phyloP scores from a whole-genome alignment of 2,113 vertebrate species.

The Orycteropus afer region DNA sequence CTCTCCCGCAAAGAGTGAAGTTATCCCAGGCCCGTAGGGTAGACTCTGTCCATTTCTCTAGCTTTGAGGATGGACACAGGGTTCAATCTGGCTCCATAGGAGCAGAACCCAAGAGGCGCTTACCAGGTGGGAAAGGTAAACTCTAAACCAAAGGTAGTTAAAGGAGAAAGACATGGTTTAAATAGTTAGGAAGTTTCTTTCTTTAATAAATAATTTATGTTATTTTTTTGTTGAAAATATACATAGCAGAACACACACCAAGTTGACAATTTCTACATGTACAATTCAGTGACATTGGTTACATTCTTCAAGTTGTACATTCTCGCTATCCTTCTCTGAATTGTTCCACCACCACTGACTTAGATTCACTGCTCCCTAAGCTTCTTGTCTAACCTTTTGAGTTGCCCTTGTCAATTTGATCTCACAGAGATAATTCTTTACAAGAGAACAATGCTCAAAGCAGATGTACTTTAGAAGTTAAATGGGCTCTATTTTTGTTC shows the following conservation, averaged over 20 bases:
- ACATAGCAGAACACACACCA: background rate
- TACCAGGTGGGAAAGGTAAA: background rate
- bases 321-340: background rate
- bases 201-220: background rate
- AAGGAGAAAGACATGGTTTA: background rate
- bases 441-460: background rate
- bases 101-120: conserved; percentile 34
- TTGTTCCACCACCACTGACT: background rate
- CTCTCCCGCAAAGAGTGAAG: background rate
- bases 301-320: background rate
- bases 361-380: background rate
- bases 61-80: background rate
- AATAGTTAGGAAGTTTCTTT: background rate
- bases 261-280: background rate
- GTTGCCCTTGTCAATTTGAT: background rate
- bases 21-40: background rate
- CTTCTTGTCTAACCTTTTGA: background rate
- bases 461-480: background rate
- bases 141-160: background rate
- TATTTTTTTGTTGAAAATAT: background rate
- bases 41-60: background rate
- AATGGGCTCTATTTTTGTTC: too few relatives aligned
- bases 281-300: background rate
- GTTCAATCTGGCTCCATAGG: background rate
- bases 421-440: background rate